These are phyloP conservation scores for Hypotaenidia okinawae DNA, from an alignment of 2,797 vertebrate genomes.

Conservation along the genomic window DNA sequence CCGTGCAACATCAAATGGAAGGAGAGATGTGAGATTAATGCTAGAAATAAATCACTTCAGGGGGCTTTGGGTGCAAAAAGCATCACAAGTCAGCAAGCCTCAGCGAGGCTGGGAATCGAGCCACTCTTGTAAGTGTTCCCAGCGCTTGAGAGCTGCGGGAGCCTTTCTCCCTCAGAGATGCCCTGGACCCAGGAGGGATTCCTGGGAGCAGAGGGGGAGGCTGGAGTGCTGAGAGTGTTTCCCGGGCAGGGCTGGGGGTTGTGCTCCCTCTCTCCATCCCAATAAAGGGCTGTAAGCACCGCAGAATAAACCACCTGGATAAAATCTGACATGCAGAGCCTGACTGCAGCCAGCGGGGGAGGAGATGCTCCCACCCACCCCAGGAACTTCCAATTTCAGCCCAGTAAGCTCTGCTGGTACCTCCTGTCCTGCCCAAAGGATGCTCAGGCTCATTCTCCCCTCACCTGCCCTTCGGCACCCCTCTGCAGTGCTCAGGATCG, in stretches of 20 bases:
- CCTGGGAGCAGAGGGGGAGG: too few relatives aligned
- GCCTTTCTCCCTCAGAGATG: neutral
- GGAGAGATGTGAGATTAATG: neutral
- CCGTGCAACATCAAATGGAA: neutral
- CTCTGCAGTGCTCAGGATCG: fast-evolving
- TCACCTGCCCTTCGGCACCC: fast-evolving
- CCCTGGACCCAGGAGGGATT: fast-evolving
- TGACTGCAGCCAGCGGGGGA: neutral
- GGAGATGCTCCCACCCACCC: neutral
- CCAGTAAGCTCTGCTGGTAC: fast-evolving
- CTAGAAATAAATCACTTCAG: neutral
- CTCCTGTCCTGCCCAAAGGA: neutral
- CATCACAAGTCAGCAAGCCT: neutral
- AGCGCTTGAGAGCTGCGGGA: fast-evolving
- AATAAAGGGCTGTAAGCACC: fast-evolving
- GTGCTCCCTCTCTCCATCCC: fast-evolving
- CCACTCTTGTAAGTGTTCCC: fast-evolving
- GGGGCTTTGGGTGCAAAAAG: neutral
- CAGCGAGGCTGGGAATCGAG: neutral
- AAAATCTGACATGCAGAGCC: neutral
- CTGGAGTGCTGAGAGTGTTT: neutral
- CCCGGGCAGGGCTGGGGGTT: neutral
- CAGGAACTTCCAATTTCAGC: fast-evolving
- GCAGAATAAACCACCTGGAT: fast-evolving
- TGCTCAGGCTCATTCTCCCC: too few relatives aligned